phyloP scores from a whole-genome alignment of 2,113 vertebrate genomes.

The Alaudala cheleensis region DNA sequence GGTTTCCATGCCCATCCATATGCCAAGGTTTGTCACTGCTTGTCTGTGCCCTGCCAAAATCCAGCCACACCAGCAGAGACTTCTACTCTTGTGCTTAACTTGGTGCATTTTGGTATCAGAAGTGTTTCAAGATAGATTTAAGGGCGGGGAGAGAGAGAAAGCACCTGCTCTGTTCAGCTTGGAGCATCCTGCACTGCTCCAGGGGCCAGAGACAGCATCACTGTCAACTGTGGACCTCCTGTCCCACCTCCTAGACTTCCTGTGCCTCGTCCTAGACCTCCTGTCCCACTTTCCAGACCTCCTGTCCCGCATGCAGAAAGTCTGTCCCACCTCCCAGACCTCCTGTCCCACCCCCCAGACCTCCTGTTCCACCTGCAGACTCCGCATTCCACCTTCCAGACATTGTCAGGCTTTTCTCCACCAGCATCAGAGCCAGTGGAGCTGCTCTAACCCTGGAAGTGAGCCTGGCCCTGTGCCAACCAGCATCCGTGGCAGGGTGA shows the following conservation, averaged over 20 bases:
- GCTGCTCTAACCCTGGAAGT: not conserved
- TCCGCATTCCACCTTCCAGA: not conserved
- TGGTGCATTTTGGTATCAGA: not conserved
- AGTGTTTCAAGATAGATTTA: not conserved
- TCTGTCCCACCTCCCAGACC: not conserved
- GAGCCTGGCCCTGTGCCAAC: not conserved
- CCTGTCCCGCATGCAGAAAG: not conserved
- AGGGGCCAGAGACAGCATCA: not conserved
- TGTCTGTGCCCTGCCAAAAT: not conserved
- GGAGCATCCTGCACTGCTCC: accelerated
- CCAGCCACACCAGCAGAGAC: not conserved
- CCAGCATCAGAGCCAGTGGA: not conserved
- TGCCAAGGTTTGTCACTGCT: not conserved
- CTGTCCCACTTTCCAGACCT: not conserved
- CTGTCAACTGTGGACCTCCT: accelerated
- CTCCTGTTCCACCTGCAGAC: not conserved
- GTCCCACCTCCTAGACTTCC: not conserved
- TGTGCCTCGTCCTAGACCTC: not conserved
- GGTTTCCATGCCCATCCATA: accelerated
- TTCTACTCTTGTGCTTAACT: not conserved
- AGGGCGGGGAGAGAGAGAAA: not conserved
- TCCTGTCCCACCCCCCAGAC: not conserved
- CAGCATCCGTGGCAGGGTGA: not conserved
- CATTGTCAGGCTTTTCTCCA: not conserved
- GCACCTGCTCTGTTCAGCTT: accelerated